Evolutionary conservation across 2,113 vertebrate species (phyloP).

Genomic region (Gnathonemus longibarbis): DNA sequence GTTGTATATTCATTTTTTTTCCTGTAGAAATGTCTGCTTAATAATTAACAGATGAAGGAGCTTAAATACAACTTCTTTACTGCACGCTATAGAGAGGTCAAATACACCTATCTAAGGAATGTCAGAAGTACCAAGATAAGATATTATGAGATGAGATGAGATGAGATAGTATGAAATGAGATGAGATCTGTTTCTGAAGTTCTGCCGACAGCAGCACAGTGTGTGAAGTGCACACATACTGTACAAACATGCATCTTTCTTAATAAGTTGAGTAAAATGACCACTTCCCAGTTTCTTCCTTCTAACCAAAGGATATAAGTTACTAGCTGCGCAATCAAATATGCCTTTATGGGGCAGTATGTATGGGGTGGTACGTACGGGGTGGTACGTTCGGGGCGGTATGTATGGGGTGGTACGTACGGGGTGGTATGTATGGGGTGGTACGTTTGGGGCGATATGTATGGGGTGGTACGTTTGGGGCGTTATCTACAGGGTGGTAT

Average conservation of each 20-base stretch:
- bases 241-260: not conserved
- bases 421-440: not conserved
- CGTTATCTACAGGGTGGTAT: too few species aligned
- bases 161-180: not conserved
- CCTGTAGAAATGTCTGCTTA: not conserved
- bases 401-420: fast-evolving
- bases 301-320: not conserved
- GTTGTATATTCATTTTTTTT: not conserved
- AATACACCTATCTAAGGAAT: not conserved
- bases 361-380: not conserved
- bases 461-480: not conserved
- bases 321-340: not conserved
- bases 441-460: too few species aligned
- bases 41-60: not conserved
- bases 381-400: too few species aligned
- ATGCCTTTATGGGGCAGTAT: too few species aligned
- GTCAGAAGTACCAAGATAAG: not conserved
- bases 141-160: not conserved
- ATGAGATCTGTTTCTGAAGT: not conserved
- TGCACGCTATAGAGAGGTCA: not conserved
- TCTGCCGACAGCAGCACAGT: not conserved
- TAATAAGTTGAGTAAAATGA: conserved; percentile 4
- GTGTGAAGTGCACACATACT: not conserved
- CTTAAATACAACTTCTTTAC: not conserved
- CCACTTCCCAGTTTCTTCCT: not conserved